Base-by-base conservation (phyloP, 2,797 vertebrate genomes). In the Spondyliosoma cantharus region DNA sequence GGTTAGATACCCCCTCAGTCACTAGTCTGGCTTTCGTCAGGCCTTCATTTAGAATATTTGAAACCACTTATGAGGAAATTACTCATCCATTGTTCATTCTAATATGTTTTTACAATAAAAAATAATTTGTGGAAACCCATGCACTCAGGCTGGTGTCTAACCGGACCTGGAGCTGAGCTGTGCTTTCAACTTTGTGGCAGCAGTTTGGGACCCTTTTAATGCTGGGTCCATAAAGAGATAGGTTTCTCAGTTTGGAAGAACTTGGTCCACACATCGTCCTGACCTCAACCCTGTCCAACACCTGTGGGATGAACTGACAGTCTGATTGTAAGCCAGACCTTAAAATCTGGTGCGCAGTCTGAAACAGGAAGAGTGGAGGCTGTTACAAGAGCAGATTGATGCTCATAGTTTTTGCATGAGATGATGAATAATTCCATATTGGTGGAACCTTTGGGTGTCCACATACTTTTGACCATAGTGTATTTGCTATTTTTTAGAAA, bases 1-100 rank as follows among this genome's bases (percentile, higher is more conserved):
- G 96, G 98, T 96, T 2, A 70, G 25, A 43, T 69, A 3, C 27
- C 42, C 3, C 16, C 25, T 56, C 50, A 25, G 5, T 22, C 29
- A 5, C 29, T 8, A 6, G 16, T 29, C 24, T 29, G 16, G 0
- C 15, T 52, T 27, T 45, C 15, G 54, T 56, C 29, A n/a, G 16
- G 42, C 15, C 2, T 42, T 56, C 11, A 15, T 14, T 13, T 3
- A 54, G 11, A 57, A 50, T 56, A 29, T 32, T 25, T 32, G 17
- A 61, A 7, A 9, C 6, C 20, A 20, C 16, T 3, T 4, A 52
- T 25, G 52, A 19, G 2, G 4, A 3, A 25, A 29, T 57, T 8
- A 49, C 24, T 16, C 15, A 17, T 24, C 49, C 13, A 43, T 32
- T 59, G 43, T 54, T 56, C 14, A 22, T 67, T 52, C 7, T 29